These are phyloP conservation scores for Semicossyphus pulcher DNA, from an alignment of 2,113 vertebrate genomes.

Conservation along the genomic window DNA sequence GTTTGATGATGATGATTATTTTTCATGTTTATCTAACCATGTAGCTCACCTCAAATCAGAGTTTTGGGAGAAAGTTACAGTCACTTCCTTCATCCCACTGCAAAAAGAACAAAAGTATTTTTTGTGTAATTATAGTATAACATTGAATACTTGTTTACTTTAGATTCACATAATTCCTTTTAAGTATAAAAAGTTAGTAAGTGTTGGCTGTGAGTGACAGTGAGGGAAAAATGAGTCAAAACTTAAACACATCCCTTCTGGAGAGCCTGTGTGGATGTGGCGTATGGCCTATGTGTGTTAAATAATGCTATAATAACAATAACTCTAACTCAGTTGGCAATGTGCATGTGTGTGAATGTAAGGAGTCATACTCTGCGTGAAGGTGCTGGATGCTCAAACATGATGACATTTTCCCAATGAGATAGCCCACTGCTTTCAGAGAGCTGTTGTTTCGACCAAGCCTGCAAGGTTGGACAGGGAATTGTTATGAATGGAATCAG, in stretches of 20 bases:
- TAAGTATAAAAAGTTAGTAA: too few relatives aligned
- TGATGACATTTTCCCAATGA: constrained; percentile 74
- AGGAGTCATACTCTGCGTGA: constrained; percentile 82
- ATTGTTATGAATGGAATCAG: too few relatives aligned
- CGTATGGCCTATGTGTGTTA: too few relatives aligned
- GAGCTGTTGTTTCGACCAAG: constrained; percentile 86
- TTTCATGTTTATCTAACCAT: not conserved
- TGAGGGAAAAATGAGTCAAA: too few relatives aligned
- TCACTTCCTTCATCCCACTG: constrained; percentile 73
- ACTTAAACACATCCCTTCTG: not conserved
- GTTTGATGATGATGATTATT: not conserved
- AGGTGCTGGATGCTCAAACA: constrained; percentile 77
- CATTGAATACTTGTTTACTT: not conserved
- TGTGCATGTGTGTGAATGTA: not conserved
- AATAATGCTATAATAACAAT: not conserved
- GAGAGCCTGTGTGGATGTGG: not conserved
- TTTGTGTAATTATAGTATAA: not conserved
- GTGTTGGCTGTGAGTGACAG: too few relatives aligned
- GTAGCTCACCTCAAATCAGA: constrained; percentile 61
- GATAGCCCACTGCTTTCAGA: constrained; percentile 66
- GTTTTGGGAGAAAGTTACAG: constrained; percentile 58
- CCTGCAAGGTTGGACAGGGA: too few relatives aligned
- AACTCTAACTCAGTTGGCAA: not conserved
- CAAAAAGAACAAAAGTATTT: constrained; percentile 20
- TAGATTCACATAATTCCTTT: not conserved